Evolutionary conservation across 2,113 vertebrate genomes (phyloP).

Genomic region (Osmerus eperlanus): DNA sequence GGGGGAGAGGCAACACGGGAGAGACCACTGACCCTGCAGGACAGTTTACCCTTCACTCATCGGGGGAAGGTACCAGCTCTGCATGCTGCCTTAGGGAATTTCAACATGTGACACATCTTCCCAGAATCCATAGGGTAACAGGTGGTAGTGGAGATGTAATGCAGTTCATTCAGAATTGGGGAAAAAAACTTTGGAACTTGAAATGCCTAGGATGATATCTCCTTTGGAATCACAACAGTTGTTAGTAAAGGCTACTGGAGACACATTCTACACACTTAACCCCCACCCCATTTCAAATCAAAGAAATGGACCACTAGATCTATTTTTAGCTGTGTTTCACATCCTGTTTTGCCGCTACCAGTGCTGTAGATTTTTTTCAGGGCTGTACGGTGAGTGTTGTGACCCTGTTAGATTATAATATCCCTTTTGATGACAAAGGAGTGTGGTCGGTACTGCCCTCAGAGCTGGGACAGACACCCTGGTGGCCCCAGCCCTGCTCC

Average conservation of each 20-base stretch:
- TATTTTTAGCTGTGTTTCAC: conserved; percentile 21
- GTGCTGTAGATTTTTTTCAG: conserved; percentile 28
- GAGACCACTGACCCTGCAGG: background rate
- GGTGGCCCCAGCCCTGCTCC: conserved; percentile 22
- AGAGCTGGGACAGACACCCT: background rate
- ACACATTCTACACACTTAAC: conserved; percentile 4
- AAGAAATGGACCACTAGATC: too few relatives aligned
- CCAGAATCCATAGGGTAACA: too few relatives aligned
- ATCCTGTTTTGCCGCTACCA: conserved; percentile 47
- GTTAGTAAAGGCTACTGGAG: background rate
- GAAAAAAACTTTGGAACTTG: too few relatives aligned
- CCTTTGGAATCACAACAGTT: too few relatives aligned
- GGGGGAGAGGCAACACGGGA: conserved; percentile 20
- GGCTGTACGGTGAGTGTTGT: conserved; percentile 10
- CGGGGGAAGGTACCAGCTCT: background rate
- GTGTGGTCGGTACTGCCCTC: background rate
- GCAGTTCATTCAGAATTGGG: too few relatives aligned
- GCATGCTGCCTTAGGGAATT: too few relatives aligned
- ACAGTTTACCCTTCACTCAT: background rate
- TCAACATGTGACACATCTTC: too few relatives aligned
- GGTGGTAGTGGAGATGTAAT: too few relatives aligned
- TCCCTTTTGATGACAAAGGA: background rate
- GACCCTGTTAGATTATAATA: too few relatives aligned
- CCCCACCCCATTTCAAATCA: conserved; percentile 14
- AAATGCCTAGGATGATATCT: too few relatives aligned